Conservation (phyloP, 1,140 invertebrate genomes). For the Leptonema lineaticorne region DNA sequence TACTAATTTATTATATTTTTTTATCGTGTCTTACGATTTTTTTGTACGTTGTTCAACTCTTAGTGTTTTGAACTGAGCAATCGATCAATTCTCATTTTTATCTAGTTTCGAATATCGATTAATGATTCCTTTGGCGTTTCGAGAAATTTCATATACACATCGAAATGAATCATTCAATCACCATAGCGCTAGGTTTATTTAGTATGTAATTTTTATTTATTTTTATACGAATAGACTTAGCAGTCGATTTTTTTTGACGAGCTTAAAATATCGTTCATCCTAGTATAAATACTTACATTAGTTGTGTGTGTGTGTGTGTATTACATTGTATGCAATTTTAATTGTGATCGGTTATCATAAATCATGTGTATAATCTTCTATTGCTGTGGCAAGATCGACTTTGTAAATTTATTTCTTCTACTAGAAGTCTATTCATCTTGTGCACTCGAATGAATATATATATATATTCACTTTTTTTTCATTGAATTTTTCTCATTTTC, state of each 20-base stretch:
- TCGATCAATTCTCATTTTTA: conserved; percentile 10
- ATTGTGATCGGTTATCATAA: conserved; percentile 9
- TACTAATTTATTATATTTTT: too few relatives aligned
- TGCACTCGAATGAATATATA: background rate
- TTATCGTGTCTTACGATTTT: too few relatives aligned
- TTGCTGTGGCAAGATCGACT: conserved; percentile 14
- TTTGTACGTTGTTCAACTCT: background rate
- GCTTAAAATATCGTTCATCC: too few relatives aligned
- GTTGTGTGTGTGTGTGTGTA: background rate
- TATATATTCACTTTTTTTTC: too few relatives aligned
- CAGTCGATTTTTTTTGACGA: too few relatives aligned
- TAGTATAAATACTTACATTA: too few relatives aligned
- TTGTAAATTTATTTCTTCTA: conserved; percentile 20
- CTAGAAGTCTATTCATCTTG: conserved; percentile 6
- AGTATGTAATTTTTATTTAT: conserved; percentile 5
- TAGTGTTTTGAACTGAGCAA: background rate
- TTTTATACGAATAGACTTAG: background rate
- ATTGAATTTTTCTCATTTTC: too few relatives aligned
- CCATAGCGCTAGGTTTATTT: too few relatives aligned
- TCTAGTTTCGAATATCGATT: background rate
- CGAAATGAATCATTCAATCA: background rate
- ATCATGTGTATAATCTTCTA: conserved; percentile 21
- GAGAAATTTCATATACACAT: background rate
- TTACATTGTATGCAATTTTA: background rate
- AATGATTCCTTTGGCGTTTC: background rate